Percentiles rank a stretch among this genome's conserved stretches.
phyloP scores from a whole-genome alignment of 2,888 invertebrate species.

The Habroteleia sp. region DNA sequence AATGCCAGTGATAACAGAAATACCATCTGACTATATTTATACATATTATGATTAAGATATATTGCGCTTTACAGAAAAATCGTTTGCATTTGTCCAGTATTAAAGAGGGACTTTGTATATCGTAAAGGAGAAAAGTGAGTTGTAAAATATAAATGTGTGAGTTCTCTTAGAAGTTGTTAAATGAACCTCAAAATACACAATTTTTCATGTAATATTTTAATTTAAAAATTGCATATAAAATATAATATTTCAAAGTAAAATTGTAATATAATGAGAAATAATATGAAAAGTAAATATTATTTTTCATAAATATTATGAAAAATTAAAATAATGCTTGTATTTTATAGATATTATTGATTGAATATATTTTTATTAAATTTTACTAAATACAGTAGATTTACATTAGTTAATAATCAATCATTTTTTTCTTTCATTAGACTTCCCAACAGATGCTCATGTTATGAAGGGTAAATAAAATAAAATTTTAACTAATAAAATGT shows the following conservation, averaged over 20 bases:
- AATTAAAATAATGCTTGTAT: too few relatives aligned
- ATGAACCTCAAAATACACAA: slow-evolving; percentile 1
- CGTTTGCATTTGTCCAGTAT: slow-evolving; percentile 59
- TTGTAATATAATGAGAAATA: too few relatives aligned
- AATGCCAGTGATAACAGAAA: too few relatives aligned
- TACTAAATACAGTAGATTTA: too few relatives aligned
- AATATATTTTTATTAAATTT: too few relatives aligned
- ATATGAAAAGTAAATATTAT: too few relatives aligned
- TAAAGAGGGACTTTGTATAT: slow-evolving; percentile 63
- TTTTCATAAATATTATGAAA: too few relatives aligned
- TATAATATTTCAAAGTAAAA: slow-evolving; percentile 39
- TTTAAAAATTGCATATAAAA: not conserved
- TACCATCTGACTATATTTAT: slow-evolving; percentile 4
- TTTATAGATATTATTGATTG: too few relatives aligned
- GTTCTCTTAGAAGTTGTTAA: slow-evolving; percentile 39
- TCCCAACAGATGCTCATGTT: slow-evolving; percentile 68
- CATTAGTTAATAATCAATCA: slow-evolving; percentile 70
- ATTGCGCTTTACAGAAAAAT: slow-evolving; percentile 44
- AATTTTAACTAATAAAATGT: too few relatives aligned
- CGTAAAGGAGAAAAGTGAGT: slow-evolving; percentile 68
- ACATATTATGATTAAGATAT: slow-evolving; percentile 39
- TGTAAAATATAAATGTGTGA: slow-evolving; percentile 53
- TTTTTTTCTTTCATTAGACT: slow-evolving; percentile 69
- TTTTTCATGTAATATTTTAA: not conserved
- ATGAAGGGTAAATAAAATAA: slow-evolving; percentile 68